Percentiles rank a stretch among this genome's conserved stretches.
phyloP scores from a whole-genome alignment of 1,140 invertebrate species.

The Ephestia elutella region DNA sequence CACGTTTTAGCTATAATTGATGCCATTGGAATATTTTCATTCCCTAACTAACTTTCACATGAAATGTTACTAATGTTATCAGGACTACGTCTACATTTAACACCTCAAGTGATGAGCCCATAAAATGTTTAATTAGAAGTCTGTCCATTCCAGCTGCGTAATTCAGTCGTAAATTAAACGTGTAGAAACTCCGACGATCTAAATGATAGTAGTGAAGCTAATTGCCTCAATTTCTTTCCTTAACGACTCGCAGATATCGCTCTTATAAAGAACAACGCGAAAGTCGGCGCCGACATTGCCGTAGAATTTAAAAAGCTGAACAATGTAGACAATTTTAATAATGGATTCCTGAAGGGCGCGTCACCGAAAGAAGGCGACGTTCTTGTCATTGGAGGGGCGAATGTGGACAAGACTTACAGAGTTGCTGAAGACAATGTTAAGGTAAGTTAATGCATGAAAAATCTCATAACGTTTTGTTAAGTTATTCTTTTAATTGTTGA shows the following conservation, averaged over 20 bases:
- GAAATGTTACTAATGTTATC: background rate
- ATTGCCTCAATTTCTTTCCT: constrained; percentile 56
- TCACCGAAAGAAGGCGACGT: constrained; percentile 51
- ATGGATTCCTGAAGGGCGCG: constrained; percentile 23
- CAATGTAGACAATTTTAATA: constrained; percentile 46
- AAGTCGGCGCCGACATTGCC: constrained; percentile 88
- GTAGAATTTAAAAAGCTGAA: constrained; percentile 75
- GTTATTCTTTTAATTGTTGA: too few species aligned
- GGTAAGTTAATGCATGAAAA: constrained; percentile 74
- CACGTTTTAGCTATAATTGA: too few species aligned
- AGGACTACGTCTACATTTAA: background rate
- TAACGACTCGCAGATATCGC: constrained; percentile 82
- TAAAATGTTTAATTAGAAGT: constrained; percentile 35
- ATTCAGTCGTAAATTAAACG: constrained; percentile 39
- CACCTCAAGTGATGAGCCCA: constrained; percentile 20
- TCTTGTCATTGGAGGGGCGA: constrained; percentile 89
- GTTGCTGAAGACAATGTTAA: constrained; percentile 78
- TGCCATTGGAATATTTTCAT: too few species aligned
- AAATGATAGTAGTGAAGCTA: constrained; percentile 46
- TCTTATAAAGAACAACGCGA: constrained; percentile 94
- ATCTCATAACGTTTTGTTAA: too few species aligned
- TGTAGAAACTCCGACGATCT: constrained; percentile 31
- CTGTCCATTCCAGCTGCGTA: constrained; percentile 25
- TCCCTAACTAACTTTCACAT: too few species aligned
- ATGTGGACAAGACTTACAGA: constrained; percentile 83